Percentiles rank a stretch among this genome's conserved stretches.
These are phyloP conservation scores for Hymenochirus boettgeri DNA, from an alignment of 2,113 vertebrate genomes.

Conservation along the genomic window DNA sequence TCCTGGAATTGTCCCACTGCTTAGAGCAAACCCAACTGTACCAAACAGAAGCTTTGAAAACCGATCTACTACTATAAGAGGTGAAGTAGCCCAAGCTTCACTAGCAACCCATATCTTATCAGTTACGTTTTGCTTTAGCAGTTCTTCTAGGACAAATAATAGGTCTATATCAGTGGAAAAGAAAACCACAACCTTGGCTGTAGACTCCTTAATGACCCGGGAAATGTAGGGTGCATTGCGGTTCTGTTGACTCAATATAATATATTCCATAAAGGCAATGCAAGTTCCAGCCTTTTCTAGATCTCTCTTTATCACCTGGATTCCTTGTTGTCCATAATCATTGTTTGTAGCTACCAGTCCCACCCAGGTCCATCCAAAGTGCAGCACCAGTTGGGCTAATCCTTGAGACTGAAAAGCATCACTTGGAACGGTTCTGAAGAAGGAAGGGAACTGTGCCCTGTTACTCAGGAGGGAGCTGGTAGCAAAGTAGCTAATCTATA, in stretches of 20 bases:
- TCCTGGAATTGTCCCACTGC: conserved; percentile 28
- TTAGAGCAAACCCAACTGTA: conserved; percentile 27
- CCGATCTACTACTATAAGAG: not conserved
- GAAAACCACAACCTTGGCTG: conserved; percentile 29
- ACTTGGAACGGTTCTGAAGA: conserved; percentile 50
- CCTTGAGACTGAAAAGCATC: conserved; percentile 47
- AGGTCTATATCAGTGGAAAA: conserved; percentile 27
- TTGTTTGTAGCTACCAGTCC: conserved; percentile 32
- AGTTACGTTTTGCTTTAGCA: conserved; percentile 27
- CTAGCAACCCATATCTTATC: conserved; percentile 27
- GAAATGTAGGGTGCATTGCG: conserved; percentile 25
- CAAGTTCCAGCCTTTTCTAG: conserved; percentile 26
- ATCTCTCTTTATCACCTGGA: conserved; percentile 9
- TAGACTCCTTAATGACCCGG: conserved; percentile 21
- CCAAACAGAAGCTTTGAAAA: conserved; percentile 18
- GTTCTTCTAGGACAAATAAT: conserved; percentile 13
- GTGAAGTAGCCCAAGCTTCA: conserved; percentile 29
- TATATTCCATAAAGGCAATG: conserved; percentile 22
- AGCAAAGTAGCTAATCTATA: conserved; percentile 34
- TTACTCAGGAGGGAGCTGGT: conserved; percentile 30
- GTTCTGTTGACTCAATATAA: not conserved
- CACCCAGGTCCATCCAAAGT: conserved; percentile 35
- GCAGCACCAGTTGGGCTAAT: conserved; percentile 25
- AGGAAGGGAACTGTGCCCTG: conserved; percentile 41
- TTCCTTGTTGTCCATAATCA: conserved; percentile 35